Evolutionary conservation across 2,888 invertebrate genomes (phyloP), one percentile per base, ranked within the genome.

Genomic region (Ptychoptera contaminata): DNA sequence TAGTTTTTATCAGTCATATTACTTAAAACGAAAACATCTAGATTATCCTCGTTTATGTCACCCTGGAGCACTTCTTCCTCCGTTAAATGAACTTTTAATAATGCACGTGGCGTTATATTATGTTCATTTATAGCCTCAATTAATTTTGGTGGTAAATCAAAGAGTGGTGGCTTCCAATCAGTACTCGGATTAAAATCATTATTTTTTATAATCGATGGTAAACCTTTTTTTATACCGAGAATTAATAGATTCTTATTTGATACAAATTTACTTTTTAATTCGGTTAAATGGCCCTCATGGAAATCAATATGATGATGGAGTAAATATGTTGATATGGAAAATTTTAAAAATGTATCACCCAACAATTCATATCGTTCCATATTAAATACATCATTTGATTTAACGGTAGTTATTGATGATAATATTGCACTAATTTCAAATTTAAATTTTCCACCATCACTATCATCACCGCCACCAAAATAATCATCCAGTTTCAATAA

Each of bases 181-280:
- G 70, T 69, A 8, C 60, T 66, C 0, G 83, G 79, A 7, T 68
- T 60, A 53, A 87, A 81, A n/a, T 73, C 69, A 16, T 74, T 71
- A 9, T 71, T 68, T 52, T 77, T 76, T 60, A 83, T 68, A 12
- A 43, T 41, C 6, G 44, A 47, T 0, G 59, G 56, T 9, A 58
- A 54, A 43, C 59, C 58, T 7, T 56, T 53, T 0, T 56, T 53
- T 2, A 53, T 55, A 29, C 66, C 91, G 16, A 85, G 77, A 56
- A 84, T 83, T 58, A 77, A 85, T 16, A 98, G 69, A 63, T 94
- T 91, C 47, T 82, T 74, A 62, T 91, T 92, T 37, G 84, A 82
- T 1, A 87, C 73, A 4, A 82, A 53, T 51, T 68, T 67, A 0
- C 73, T 72, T 54, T 90, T 79, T 1, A 84, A 59, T 16, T 66